Base-by-base conservation (phyloP, 1,140 invertebrate genomes). In the Ericerus pela region DNA sequence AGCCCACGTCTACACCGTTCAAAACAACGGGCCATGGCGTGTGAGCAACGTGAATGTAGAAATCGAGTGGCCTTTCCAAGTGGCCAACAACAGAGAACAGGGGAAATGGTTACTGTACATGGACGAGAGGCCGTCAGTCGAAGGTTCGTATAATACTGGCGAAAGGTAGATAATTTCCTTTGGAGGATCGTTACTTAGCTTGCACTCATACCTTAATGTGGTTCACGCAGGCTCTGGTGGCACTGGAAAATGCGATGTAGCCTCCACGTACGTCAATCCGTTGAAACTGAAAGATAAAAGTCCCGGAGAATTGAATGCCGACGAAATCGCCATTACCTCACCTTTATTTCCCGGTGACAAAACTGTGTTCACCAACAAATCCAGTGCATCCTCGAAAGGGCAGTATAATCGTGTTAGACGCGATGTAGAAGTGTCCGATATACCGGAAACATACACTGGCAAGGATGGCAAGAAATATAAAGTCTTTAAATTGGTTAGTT, bases 21-120 rank as follows among this genome's bases (percentile, higher is more conserved):
- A 79, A 63, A 96, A 96, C 62, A 76, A 81, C 60, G 92, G 93
- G 1, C 85, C 89, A 0, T 93, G 87, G 78, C 77, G 79, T 63
- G 82, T 92, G 2, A 77, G 79, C 6, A 76, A 76, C 28, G 73
- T 94, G 0, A 77, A 81, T 63, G 79, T 96, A n/a, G 72, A 75
- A 26, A 84, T 97, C 57, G 75, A 79, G 1, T 95, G 92, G 92
- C 93, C 93, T 0, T 81, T 84, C 64, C 88, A 94, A 71, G 80
- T 94, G 1, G 80, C 82, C 20, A 88, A 82, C 62, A 77, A 82
- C 14, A 80, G 79, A 61, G 66, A 73, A 12, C 74, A 82, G 62
- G 88, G 87, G 37, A 94, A 95, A 69, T 93, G 91, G 82, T 71
- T 96, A 11, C 72, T 95, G 0, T 96, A 96, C 66, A 73, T 93